These are phyloP conservation scores for Strigamia transsilvanica DNA, from an alignment of 2,888 invertebrate genomes.

Conservation along the genomic window DNA sequence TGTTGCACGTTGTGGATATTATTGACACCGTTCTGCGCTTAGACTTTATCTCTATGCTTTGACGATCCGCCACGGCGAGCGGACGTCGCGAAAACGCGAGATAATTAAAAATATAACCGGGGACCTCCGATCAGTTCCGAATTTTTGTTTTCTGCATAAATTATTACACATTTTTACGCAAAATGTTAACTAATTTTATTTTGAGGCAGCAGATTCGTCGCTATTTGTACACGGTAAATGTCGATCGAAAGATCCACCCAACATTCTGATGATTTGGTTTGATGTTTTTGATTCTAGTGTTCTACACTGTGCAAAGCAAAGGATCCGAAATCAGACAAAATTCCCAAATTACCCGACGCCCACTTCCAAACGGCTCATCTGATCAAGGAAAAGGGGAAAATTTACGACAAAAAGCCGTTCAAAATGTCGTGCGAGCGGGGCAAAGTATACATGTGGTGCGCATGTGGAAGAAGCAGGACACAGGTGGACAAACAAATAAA, in stretches of 20 bases:
- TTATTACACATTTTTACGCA: too few relatives aligned
- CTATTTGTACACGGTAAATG: background rate
- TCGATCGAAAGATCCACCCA: too few relatives aligned
- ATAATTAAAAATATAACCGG: too few relatives aligned
- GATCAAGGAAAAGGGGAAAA: constrained; percentile 72
- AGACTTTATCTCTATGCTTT: too few relatives aligned
- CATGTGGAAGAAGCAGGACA: constrained; percentile 88
- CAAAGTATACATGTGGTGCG: constrained; percentile 88
- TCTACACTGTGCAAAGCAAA: too few relatives aligned
- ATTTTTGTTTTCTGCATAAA: background rate
- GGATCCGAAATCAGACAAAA: background rate
- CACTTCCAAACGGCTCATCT: constrained; percentile 21
- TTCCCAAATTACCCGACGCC: background rate
- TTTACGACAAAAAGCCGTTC: constrained; percentile 91
- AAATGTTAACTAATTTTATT: background rate
- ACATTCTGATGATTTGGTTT: too few relatives aligned
- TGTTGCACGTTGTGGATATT: too few relatives aligned
- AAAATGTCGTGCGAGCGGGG: constrained; percentile 75
- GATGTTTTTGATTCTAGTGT: too few relatives aligned
- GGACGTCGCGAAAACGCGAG: too few relatives aligned
- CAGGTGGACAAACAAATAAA: too few relatives aligned
- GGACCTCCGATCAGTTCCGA: background rate
- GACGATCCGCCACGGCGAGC: too few relatives aligned
- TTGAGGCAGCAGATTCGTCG: background rate
- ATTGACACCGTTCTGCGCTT: too few relatives aligned